phyloP scores from a whole-genome alignment of 1,140 invertebrate species.

The Nixonia krombeini region DNA sequence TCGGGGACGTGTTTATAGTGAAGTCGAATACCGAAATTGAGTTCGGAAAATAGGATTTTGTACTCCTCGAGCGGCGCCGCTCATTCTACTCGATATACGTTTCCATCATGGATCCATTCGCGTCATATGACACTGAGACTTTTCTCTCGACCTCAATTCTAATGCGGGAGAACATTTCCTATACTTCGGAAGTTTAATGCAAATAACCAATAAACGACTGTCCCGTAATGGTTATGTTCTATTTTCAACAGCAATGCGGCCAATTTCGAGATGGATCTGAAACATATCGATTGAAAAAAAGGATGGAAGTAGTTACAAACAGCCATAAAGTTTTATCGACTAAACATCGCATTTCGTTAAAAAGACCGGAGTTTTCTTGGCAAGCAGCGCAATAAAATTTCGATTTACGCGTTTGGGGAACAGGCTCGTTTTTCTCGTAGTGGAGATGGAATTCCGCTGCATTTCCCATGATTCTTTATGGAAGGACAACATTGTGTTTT shows the following conservation, averaged over 20 bases:
- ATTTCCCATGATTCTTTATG: not conserved
- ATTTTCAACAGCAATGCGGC: not conserved
- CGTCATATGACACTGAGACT: slow-evolving; percentile 3
- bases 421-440: not conserved
- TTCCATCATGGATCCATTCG: slow-evolving; percentile 5
- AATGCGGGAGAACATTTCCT: no score
- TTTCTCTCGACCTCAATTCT: not conserved
- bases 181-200: no score
- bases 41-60: slow-evolving; percentile 61
- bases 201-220: no score
- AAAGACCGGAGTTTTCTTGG: slow-evolving; percentile 19
- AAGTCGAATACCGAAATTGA: slow-evolving; percentile 50
- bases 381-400: slow-evolving; percentile 25
- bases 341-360: slow-evolving; percentile 48
- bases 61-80: slow-evolving; percentile 26
- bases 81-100: slow-evolving; percentile 3
- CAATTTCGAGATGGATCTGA: slow-evolving; percentile 18
- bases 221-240: no score
- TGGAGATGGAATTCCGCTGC: not conserved
- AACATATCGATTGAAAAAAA: slow-evolving; percentile 15
- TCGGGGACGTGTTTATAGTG: slow-evolving; percentile 57
- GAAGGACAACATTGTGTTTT: not conserved
- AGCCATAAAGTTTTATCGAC: slow-evolving; percentile 42
- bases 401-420: slow-evolving; percentile 22
- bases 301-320: not conserved